These are phyloP conservation scores for Mercenaria mercenaria DNA, from an alignment of 1,140 invertebrate species.

Conservation along the genomic window DNA sequence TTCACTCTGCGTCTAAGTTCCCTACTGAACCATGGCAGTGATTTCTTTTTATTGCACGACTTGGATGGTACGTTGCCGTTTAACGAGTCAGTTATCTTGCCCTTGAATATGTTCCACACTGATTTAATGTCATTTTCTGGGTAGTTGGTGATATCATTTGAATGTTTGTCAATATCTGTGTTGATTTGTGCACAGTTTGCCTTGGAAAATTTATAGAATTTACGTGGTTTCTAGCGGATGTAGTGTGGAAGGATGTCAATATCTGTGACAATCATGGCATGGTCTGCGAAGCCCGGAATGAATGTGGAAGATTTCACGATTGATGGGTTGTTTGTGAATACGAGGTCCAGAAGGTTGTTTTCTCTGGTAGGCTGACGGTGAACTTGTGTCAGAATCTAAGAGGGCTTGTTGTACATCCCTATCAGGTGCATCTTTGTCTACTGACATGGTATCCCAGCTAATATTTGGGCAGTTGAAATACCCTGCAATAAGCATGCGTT, in stretches of 20 bases:
- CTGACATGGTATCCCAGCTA: background rate
- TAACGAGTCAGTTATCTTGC: background rate
- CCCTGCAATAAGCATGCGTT: conserved; percentile 10
- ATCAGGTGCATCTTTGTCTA: background rate
- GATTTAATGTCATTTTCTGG: background rate
- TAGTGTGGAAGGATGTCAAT: background rate
- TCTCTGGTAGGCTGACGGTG: conserved; percentile 19
- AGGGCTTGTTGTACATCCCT: conserved; percentile 36
- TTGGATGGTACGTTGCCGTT: conserved; percentile 16
- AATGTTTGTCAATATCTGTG: background rate
- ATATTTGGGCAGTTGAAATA: conserved; percentile 48
- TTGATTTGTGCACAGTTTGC: conserved; percentile 25
- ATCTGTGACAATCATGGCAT: conserved; percentile 49
- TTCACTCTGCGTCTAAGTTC: background rate
- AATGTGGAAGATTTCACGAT: conserved; percentile 7
- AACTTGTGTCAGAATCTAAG: conserved; percentile 22
- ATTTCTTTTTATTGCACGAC: conserved; percentile 1
- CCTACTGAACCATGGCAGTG: conserved; percentile 14
- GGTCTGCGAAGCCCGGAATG: conserved; percentile 27
- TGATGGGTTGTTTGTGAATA: conserved; percentile 25
- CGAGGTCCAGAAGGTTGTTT: conserved; percentile 19
- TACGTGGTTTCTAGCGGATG: background rate
- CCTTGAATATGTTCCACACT: background rate
- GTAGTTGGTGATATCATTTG: background rate
- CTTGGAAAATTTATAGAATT: background rate